Evolutionary conservation across 2,797 vertebrate genomes (phyloP).

Genomic region (Carapus acus): DNA sequence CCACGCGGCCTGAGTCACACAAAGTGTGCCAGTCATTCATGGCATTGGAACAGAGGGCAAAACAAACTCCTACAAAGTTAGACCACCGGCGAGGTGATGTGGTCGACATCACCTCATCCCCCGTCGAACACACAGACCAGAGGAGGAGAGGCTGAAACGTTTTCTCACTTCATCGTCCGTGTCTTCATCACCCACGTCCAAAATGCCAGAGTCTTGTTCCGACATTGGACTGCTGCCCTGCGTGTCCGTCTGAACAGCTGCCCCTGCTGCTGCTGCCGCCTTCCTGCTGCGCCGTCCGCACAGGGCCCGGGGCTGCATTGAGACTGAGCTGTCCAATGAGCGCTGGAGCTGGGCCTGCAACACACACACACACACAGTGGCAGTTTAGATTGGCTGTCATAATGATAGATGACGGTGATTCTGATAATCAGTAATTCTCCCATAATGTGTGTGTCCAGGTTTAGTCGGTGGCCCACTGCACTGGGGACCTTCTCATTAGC

Average conservation of each 20-base stretch:
- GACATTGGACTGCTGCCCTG: conserved; percentile 79
- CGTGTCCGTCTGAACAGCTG: conserved; percentile 69
- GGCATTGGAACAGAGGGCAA: no score
- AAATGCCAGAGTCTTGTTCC: conserved; percentile 87
- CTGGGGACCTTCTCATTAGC: no score
- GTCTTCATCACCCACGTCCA: conserved; percentile 89
- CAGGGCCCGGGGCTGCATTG: conserved; percentile 73
- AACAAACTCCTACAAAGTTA: no score
- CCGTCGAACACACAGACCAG: not conserved
- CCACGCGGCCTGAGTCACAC: no score
- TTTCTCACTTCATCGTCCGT: conserved; percentile 81
- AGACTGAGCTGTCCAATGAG: conserved; percentile 81
- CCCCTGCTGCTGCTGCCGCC: conserved; percentile 48
- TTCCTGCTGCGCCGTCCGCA: conserved; percentile 75
- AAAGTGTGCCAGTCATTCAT: no score
- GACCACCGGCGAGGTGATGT: no score
- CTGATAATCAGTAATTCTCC: no score
- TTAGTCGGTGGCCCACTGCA: no score
- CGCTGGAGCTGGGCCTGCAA: conserved; percentile 88
- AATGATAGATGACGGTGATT: no score
- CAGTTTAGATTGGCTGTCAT: no score
- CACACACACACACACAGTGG: conserved; percentile 9
- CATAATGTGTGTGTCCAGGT: no score
- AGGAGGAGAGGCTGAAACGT: not conserved
- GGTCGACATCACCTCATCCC: not conserved